Evolutionary conservation across 2,888 invertebrate species (phyloP), one percentile per base, ranked within the genome.

Genomic region (Ophioninae sp.): DNA sequence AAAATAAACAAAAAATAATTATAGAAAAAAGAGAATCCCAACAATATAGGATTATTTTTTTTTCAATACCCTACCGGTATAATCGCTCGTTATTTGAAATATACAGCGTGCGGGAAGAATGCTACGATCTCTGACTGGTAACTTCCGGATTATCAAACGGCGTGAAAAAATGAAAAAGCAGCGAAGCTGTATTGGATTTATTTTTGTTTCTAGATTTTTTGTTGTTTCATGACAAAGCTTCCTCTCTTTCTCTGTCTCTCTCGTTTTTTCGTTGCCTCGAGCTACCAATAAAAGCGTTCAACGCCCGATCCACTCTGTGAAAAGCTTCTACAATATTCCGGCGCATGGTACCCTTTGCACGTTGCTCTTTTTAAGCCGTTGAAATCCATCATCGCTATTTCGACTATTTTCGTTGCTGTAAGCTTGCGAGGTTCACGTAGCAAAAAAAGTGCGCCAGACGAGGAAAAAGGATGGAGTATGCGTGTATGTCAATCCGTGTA

Each of bases 231-330:
- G 10, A 61, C 13, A 51, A 51, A 51, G 51, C 51, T 2, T 44
- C 17, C 51, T 22, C 61, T 67, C 30, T 72, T 44, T 9, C 51
- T 22, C 61, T 67, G 20, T 72, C 22, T 68, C 22, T 51, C 51
- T 22, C 51, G 44, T 37, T 59, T 39, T 63, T 73, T 75, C 71
- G n/a, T 58, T 39, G n/a, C 10, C 44, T 13, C 30, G 22, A 37
- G 41, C 23, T 51, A 84, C 81, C 87, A 87, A 89, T 91, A 89
- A 90, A 90, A 88, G 88, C 88, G 90, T 90, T 90, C 88, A 88
- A 89, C 89, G 85, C 85, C 75, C 76, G 85, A 87, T 86, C 80
- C 81, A 76, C 78, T 84, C 69, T 67, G 72, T n/a, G 41, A 69
- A 81, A 78, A 75, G 56, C 59, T 69, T 79, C 59, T 56, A 65